phyloP scores from a whole-genome alignment of 2,888 invertebrate genomes.

The Dermolepida albohirtum region DNA sequence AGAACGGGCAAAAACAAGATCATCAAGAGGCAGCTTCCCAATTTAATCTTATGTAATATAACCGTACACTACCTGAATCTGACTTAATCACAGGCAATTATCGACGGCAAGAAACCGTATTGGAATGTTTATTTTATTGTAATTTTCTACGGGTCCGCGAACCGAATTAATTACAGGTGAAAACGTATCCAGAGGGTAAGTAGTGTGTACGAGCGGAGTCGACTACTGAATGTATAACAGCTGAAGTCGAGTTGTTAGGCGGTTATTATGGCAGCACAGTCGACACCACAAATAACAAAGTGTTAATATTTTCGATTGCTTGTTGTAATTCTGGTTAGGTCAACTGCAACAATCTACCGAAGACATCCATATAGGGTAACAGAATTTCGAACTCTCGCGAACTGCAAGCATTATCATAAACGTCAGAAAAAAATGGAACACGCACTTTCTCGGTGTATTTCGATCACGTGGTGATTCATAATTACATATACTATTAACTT shows the following conservation, averaged over 20 bases:
- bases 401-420: conserved; percentile 29
- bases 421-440: conserved; percentile 28
- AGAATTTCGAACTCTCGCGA: conserved; percentile 15
- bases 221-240: background rate
- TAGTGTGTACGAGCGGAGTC: background rate
- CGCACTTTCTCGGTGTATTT: conserved; percentile 31
- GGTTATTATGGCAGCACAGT: background rate
- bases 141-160: conserved; percentile 19
- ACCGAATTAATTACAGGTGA: conserved; percentile 31
- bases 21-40: conserved; percentile 4
- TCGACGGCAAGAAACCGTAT: conserved; percentile 25
- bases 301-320: conserved; percentile 25
- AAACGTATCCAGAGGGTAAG: conserved; percentile 16
- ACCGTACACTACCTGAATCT: conserved; percentile 5
- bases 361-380: conserved; percentile 34
- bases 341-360: conserved; percentile 1
- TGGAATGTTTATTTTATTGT: conserved; percentile 34
- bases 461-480: conserved; percentile 23
- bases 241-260: conserved; percentile 5
- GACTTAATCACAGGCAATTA: conserved; percentile 28
- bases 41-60: conserved; percentile 22
- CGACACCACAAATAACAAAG: conserved; percentile 9
- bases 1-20: too few species aligned
- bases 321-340: conserved; percentile 23
- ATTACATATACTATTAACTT: conserved; percentile 27